Conservation (phyloP, 2,797 vertebrate species). For the Propithecus deckenii region DNA sequence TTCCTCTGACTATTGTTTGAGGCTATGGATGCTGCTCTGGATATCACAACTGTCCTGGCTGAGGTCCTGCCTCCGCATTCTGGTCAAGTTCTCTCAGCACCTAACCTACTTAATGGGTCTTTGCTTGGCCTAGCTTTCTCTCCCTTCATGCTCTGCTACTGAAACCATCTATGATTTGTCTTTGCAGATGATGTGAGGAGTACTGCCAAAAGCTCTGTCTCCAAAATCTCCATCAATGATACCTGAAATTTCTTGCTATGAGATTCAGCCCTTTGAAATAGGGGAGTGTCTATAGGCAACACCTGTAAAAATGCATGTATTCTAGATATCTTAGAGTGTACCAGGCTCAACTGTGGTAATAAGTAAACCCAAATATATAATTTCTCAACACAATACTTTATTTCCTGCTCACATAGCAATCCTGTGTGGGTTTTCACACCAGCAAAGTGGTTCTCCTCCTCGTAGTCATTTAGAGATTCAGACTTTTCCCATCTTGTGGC, state of each 20-base stretch:
- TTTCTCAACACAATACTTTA: background rate
- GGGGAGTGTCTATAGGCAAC: background rate
- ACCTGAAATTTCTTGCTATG: background rate
- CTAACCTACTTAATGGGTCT: background rate
- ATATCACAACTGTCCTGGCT: background rate
- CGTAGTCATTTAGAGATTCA: background rate
- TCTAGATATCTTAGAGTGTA: background rate
- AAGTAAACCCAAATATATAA: background rate
- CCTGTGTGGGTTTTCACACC: background rate
- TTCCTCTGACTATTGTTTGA: background rate
- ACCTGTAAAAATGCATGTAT: background rate
- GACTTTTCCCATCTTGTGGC: background rate
- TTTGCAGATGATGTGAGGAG: background rate
- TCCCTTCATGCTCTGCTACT: background rate
- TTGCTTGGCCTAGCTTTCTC: background rate
- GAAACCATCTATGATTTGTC: slow-evolving; percentile 14
- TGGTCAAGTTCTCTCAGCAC: background rate
- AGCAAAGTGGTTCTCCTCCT: background rate
- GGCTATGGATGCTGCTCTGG: background rate
- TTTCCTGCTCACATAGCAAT: background rate
- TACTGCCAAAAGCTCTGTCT: background rate
- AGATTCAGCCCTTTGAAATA: background rate
- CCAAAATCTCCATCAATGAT: background rate
- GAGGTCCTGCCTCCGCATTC: background rate
- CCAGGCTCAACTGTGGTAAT: background rate